Base-by-base conservation (phyloP, 2,888 invertebrate genomes). In the Biston stratarius region DNA sequence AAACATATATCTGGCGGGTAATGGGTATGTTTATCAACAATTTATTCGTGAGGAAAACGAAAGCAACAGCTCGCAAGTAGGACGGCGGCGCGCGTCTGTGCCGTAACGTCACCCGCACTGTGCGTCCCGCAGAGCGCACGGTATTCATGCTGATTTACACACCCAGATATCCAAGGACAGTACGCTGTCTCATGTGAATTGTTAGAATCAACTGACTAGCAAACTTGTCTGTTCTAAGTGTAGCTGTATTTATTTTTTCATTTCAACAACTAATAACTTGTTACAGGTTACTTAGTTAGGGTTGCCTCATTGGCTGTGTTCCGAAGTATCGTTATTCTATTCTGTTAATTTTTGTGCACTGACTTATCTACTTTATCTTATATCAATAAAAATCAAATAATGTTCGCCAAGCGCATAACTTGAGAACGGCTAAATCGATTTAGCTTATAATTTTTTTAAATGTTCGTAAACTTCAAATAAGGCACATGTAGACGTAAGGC, bases 81-180 rank as follows among this genome's bases (percentile, higher is more conserved):
- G 67, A 67, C 72, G 69, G 52, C 45, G 64, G 58, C 62, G 63
- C 34, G 61, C 57, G 69, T 69, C 74, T 70, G 71, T 76, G 81
- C 82, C 75, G 78, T 71, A 70, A 74, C 75, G 80, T 83, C 82
- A 74, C 77, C 69, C 74, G 73, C 80, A 78, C 75, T 70, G 71
- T 76, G 82, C 83, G 76, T 64, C 76, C 42, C 59, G 49, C 44
- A 42, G 33, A n/a, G 60, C 36, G 40, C 40, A 10, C 57, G n/a
- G 57, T 14, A 15, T 6, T 24, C 36, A 44, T 70, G 67, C 79
- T 83, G 79, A 82, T 83, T 83, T 84, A 83, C 84, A 80, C 76
- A 74, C 75, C 12, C 34, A 6, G 5, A 36, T 44, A 40, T 40
- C 9, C n/a, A 14, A 24, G 6, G 14, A 49, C 56, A 49, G 63